These are phyloP conservation scores for Noturus placidus DNA, from an alignment of 2,113 vertebrate genomes.

Conservation along the genomic window DNA sequence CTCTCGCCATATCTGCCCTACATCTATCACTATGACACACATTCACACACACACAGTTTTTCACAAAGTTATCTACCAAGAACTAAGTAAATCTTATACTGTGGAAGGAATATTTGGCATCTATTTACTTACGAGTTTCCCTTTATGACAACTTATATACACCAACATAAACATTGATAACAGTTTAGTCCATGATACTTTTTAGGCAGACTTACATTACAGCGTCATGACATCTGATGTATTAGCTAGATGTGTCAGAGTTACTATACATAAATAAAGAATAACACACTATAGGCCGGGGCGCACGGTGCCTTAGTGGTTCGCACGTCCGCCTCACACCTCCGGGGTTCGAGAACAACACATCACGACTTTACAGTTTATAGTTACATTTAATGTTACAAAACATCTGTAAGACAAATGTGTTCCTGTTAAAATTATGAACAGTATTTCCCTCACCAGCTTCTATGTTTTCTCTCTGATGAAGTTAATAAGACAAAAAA, in stretches of 20 bases:
- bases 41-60: background rate
- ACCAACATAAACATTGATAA: background rate
- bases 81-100: background rate
- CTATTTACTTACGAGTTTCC: background rate
- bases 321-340: too few species aligned
- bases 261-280: background rate
- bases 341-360: too few species aligned
- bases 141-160: background rate
- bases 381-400: too few species aligned
- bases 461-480: background rate
- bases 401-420: background rate
- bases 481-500: background rate
- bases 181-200: background rate
- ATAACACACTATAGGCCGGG: background rate
- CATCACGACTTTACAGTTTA: background rate
- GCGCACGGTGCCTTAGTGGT: too few species aligned
- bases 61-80: slow-evolving; percentile 13
- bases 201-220: background rate
- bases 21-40: slow-evolving; percentile 36
- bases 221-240: background rate
- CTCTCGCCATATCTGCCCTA: slow-evolving; percentile 25
- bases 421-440: background rate
- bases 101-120: background rate
- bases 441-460: background rate
- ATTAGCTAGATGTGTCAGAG: background rate